phyloP scores from a whole-genome alignment of 1,140 invertebrate genomes.

The Aphidius ervi region DNA sequence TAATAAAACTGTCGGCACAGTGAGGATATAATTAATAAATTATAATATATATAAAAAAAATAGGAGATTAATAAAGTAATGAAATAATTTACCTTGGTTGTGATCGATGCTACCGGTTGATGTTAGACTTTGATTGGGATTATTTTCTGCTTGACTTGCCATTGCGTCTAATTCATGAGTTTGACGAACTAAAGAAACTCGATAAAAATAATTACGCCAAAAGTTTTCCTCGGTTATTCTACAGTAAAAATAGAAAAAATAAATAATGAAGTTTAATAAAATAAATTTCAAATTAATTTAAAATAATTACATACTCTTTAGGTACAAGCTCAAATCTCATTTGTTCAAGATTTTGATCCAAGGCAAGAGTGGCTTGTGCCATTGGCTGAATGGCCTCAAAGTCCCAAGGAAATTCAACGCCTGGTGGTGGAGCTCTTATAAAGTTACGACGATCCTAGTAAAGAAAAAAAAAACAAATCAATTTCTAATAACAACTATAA shows the following conservation, averaged over 20 bases:
- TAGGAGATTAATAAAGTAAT: neutral
- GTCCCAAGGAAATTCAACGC: slow-evolving; percentile 94
- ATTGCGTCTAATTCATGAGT: slow-evolving; percentile 81
- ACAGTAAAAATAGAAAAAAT: slow-evolving; percentile 32
- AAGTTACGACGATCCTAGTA: slow-evolving; percentile 92
- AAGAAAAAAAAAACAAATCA: slow-evolving; percentile 4
- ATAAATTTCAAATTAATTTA: slow-evolving; percentile 16
- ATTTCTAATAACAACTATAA: no score
- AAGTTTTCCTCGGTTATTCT: slow-evolving; percentile 97
- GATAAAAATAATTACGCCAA: slow-evolving; percentile 99
- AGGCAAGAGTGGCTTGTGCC: slow-evolving; percentile 87
- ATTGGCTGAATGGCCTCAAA: slow-evolving; percentile 87
- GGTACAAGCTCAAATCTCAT: slow-evolving; percentile 99
- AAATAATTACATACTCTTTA: slow-evolving; percentile 74
- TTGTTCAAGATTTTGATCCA: slow-evolving; percentile 92
- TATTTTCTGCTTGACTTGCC: slow-evolving; percentile 52
- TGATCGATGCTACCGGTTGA: slow-evolving; percentile 47
- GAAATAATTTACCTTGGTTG: slow-evolving; percentile 44
- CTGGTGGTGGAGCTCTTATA: slow-evolving; percentile 89
- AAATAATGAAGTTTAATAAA: slow-evolving; percentile 19
- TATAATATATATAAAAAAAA: neutral
- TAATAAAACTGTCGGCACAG: no score
- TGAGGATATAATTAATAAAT: neutral
- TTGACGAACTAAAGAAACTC: slow-evolving; percentile 95
- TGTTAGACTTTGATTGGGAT: slow-evolving; percentile 42